Base-by-base conservation (phyloP, 1,140 invertebrate genomes). In the Papilio helenus region DNA sequence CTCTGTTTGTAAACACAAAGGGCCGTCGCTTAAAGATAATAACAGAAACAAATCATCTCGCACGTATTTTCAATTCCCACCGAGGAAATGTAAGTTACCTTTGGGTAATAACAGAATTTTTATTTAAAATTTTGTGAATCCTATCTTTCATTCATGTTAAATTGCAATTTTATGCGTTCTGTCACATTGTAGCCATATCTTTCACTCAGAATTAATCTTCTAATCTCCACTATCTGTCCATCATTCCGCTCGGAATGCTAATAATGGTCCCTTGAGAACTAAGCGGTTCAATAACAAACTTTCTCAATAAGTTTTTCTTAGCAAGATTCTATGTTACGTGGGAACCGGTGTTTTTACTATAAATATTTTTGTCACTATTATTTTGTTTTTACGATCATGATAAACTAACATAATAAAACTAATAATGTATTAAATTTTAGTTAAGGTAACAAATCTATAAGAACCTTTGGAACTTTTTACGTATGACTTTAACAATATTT, bases 1-100 rank as follows among this genome's bases (percentile, higher is more conserved):
- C 23, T 73, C 34, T 73, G 26, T 68, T 29, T 72, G 79, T 73
- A 65, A 79, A 72, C n/a, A 72, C 51, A 55, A 20, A 55, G 51
- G 18, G n/a, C 51, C 51, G 51, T 55, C 51, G 3, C n/a, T 55
- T 55, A 9, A 20, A 55, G 51, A n/a, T 20, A n/a, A n/a, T 55
- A 46, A 18, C 49, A 51, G n/a, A 18, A 55, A 55, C 51, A 55
- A 55, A 20, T 55, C n/a, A 18, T 55, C 51, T 55, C 51, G 51
- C 51, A 5, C 8, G 5, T 55, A 55, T 20, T 55, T 8, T 55
- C 51, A 55, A 55, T 55, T 55, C 51, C 8, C 51, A 55, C 8
- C 8, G 51, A 55, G 51, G n/a, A 55, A 20, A 55, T 1, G 51
- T 55, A 18, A 51, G 44, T 12, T 46, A 16, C 34, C 34, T 46